Evolutionary conservation across 2,888 invertebrate species (phyloP), one percentile per base, ranked within the genome.

Genomic region (Charanyca ferruginea): DNA sequence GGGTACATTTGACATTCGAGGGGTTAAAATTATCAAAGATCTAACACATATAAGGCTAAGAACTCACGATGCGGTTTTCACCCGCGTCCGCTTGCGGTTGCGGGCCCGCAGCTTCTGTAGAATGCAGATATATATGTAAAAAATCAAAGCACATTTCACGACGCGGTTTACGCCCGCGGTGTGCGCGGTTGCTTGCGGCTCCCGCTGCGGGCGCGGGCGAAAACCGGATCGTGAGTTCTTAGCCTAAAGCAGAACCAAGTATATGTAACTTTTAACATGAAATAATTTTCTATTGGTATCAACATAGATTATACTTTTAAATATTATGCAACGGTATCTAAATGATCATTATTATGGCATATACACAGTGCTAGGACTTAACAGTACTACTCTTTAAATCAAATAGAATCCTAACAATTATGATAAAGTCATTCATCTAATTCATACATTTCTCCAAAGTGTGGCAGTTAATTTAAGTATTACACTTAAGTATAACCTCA

Each of bases 401-500:
- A 53, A 25, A 61, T 42, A 20, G 11, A 51, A 32, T 41, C 45
- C 57, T 73, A 42, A 58, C 28, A 71, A 57, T 55, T 52, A 57
- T 47, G 41, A 57, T 22, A 13, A 45, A 51, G 48, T 68, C 45
- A 65, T 48, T 66, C 42, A 59, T 44, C 38, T 18, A 60, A 67
- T 52, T 63, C 38, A 7, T 38, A 44, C 55, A 48, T 60, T 66
- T 41, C 47, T 59, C 68, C 63, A 79, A 82, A 67, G 70, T 75
- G 72, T 80, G 78, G 78, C 69, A 57, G 55, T 74, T 49, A 13
- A 54, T 58, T 58, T 57, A 28, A 54, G 13, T 72, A 57, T 51
- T 48, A 71, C 0, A 11, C 22, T 54, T 47, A 57, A 57, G 41
- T 52, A 47, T 32, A 52, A 70, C 51, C 52, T 84, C 85, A 91